Evolutionary conservation across 2,797 vertebrate genomes (phyloP).

Genomic region (Gila robusta): DNA sequence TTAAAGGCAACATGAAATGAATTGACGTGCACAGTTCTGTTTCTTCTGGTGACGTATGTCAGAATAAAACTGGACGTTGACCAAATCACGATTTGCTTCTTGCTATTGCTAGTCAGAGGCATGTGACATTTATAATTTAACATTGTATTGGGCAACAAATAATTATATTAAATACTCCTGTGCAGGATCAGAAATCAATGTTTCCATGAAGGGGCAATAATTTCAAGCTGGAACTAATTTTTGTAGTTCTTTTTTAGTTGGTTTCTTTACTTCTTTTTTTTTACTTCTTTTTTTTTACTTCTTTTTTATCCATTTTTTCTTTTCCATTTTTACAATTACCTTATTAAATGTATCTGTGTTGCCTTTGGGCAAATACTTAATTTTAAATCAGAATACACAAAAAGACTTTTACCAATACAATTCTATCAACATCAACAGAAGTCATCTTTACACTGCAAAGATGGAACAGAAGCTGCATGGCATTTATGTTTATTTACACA

Average conservation of each 20-base stretch:
- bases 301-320: no score
- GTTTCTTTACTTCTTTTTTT: no score
- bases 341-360: neutral
- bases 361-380: neutral
- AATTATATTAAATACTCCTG: neutral
- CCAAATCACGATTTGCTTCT: neutral
- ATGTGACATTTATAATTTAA: neutral
- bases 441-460: neutral
- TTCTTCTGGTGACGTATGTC: neutral
- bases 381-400: neutral
- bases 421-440: neutral
- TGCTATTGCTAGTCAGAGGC: neutral
- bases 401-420: neutral
- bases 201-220: neutral
- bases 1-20: constrained; percentile 5
- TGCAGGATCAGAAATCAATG: neutral
- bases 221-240: neutral
- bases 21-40: neutral
- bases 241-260: no score
- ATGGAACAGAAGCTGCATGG: neutral
- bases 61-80: neutral
- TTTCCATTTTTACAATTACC: neutral
- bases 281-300: no score
- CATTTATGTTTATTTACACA: neutral
- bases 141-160: neutral